Percentiles rank a stretch among this genome's conserved stretches.
Evolutionary conservation across 2,113 vertebrate species (phyloP).

Genomic region (Leucosticte australis): DNA sequence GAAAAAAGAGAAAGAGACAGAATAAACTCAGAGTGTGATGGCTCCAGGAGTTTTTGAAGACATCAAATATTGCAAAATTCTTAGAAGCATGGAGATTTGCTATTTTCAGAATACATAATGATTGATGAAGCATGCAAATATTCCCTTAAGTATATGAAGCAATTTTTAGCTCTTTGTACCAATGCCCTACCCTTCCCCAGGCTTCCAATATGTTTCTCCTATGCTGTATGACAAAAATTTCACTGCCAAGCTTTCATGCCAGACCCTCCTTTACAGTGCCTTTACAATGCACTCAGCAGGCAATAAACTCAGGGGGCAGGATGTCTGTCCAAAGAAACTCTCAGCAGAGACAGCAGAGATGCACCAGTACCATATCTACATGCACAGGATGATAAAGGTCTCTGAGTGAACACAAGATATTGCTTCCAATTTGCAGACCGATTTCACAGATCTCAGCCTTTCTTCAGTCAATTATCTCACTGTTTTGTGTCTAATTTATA

Average conservation of each 20-base stretch:
- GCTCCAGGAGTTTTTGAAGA: background rate
- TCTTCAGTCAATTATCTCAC: background rate
- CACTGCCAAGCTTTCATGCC: background rate
- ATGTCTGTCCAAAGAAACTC: background rate
- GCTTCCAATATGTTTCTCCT: background rate
- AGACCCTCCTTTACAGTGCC: background rate
- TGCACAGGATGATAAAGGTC: background rate
- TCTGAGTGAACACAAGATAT: background rate
- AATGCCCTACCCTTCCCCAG: background rate
- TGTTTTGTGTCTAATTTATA: background rate
- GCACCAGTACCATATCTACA: background rate
- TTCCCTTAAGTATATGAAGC: background rate
- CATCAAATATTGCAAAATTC: background rate
- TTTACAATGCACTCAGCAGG: background rate
- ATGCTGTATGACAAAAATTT: background rate
- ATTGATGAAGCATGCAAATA: background rate
- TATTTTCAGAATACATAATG: background rate
- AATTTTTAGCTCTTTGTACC: background rate
- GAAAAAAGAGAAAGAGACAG: background rate
- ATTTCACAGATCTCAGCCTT: background rate
- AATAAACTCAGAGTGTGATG: background rate
- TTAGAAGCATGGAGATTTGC: background rate
- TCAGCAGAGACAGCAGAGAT: background rate
- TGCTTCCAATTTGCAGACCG: background rate
- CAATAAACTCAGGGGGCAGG: background rate